Conservation (phyloP, 2,797 vertebrate species). For the Cetoscarus ocellatus region DNA sequence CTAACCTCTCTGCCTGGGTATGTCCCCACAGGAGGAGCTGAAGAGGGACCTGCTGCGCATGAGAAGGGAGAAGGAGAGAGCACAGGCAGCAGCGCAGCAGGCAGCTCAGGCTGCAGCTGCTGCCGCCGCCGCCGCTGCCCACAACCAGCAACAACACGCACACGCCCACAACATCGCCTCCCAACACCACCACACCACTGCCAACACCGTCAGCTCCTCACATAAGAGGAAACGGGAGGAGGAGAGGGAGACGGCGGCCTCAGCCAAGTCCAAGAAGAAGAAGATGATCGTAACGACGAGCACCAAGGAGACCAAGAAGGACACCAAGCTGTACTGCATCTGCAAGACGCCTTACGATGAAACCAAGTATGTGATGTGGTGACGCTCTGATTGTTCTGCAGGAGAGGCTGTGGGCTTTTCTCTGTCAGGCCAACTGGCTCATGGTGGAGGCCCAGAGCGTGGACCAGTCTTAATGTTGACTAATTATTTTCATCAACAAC, state of each 20-base stretch:
- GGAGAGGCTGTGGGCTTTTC: too few relatives aligned
- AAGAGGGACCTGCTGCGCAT: slow-evolving; percentile 91
- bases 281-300: slow-evolving; percentile 95
- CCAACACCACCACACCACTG: slow-evolving; percentile 70
- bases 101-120: slow-evolving; percentile 72
- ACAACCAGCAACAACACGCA: slow-evolving; percentile 60
- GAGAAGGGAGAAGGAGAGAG: slow-evolving; percentile 90
- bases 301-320: slow-evolving; percentile 95
- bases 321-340: slow-evolving; percentile 97
- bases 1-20: background rate
- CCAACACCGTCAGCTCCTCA: slow-evolving; percentile 64
- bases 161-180: slow-evolving; percentile 74
- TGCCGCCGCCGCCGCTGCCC: slow-evolving; percentile 24
- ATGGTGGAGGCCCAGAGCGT: too few relatives aligned
- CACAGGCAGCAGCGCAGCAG: slow-evolving; percentile 84
- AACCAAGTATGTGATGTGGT: slow-evolving; percentile 89
- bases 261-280: slow-evolving; percentile 94
- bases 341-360: slow-evolving; percentile 98
- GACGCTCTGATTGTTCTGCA: too few relatives aligned
- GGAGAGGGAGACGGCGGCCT: slow-evolving; percentile 81
- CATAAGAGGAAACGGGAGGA: slow-evolving; percentile 96
- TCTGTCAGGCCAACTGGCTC: too few relatives aligned
- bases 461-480: too few relatives aligned
- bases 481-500: too few relatives aligned
- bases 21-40: slow-evolving; percentile 89